phyloP scores from a whole-genome alignment of 2,113 vertebrate genomes.

The Tichodroma muraria region DNA sequence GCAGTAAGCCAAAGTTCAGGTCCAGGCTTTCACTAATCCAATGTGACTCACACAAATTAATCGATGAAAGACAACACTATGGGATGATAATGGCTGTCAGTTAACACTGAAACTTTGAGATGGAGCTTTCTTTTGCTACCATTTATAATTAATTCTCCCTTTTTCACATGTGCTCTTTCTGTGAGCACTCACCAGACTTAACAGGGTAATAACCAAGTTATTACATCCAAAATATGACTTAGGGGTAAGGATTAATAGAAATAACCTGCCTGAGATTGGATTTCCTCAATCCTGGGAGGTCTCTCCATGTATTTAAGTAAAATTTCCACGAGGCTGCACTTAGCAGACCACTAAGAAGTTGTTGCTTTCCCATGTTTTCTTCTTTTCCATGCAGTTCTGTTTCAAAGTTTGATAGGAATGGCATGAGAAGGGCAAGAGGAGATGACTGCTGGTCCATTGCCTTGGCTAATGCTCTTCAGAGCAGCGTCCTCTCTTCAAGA shows the following conservation, averaged over 20 bases:
- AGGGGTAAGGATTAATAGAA: neutral
- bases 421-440: neutral
- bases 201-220: neutral
- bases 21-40: neutral
- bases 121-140: neutral
- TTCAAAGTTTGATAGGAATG: neutral
- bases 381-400: neutral
- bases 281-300: conserved; percentile 60
- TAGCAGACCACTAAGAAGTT: neutral
- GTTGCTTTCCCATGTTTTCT: neutral
- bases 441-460: neutral
- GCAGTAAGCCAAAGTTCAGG: neutral
- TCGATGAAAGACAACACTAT: neutral
- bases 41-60: neutral
- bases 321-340: conserved; percentile 23
- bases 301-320: neutral
- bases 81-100: neutral
- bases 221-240: neutral
- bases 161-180: neutral
- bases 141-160: neutral
- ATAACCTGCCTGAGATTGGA: neutral
- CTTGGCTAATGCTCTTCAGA: conserved; percentile 71
- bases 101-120: neutral
- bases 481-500: conserved; percentile 85
- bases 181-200: neutral